Evolutionary conservation across 1,140 invertebrate genomes (phyloP).

Genomic region (Sitophilus oryzae): DNA sequence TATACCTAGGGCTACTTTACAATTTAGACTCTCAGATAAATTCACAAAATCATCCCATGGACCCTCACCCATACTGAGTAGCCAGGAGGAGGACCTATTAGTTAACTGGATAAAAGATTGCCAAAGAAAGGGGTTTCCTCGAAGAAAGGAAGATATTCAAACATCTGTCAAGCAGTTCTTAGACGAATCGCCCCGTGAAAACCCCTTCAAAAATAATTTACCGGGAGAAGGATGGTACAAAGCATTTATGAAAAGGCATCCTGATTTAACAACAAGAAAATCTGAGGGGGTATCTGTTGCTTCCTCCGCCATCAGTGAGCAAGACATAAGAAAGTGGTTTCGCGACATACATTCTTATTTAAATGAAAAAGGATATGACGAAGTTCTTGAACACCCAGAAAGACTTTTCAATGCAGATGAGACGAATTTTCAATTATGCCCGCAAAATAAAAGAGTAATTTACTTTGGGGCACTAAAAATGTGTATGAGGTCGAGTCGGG

Average conservation of each 20-base stretch:
- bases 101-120: constrained; percentile 20
- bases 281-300: constrained; percentile 32
- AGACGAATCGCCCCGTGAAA: constrained; percentile 15
- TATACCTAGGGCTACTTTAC: too few species aligned
- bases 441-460: constrained; percentile 35
- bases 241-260: constrained; percentile 36
- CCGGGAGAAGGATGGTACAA: constrained; percentile 38
- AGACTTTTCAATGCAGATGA: constrained; percentile 8
- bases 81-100: constrained; percentile 16
- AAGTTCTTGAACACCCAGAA: constrained; percentile 30
- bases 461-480: constrained; percentile 32
- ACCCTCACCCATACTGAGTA: constrained; percentile 19
- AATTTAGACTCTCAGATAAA: constrained; percentile 16
- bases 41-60: constrained; percentile 18
- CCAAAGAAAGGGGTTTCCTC: constrained; percentile 21
- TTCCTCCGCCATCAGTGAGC: constrained; percentile 30
- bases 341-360: too few species aligned
- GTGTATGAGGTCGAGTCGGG: too few species aligned
- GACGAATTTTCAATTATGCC: too few species aligned
- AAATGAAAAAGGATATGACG: too few species aligned
- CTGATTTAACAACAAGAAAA: constrained; percentile 27
- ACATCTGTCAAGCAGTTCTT: constrained; percentile 26
- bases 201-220: constrained; percentile 34
- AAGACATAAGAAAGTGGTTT: too few species aligned
- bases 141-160: constrained; percentile 18